Base-by-base conservation (phyloP, 1,140 invertebrate species). In the Drosophila nebulosa region DNA sequence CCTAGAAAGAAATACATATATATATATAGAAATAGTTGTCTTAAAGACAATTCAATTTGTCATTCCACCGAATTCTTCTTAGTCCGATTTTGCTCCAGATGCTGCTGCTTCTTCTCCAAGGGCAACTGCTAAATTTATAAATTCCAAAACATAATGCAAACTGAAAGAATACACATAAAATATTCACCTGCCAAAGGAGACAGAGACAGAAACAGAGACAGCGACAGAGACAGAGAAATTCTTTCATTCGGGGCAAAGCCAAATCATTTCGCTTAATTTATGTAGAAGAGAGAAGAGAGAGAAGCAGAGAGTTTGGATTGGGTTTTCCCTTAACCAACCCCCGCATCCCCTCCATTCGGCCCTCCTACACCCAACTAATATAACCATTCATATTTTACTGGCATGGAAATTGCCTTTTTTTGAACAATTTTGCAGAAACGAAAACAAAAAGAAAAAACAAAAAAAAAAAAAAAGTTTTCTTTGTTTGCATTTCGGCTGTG, bases 401-500 rank as follows among this genome's bases (percentile, higher is more conserved):
- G n/a, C n/a, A n/a, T 46, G 39, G 39, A 16, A 46, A 46, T 69
- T 42, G 26, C 26, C 16, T 46, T 55, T 55, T 46, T 55, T 55
- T 55, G 52, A 55, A 26, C 52, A 55, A 12, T 55, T 55, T 26
- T 55, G 39, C 14, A 55, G 52, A 18, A 10, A 21, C 12, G 24
- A 22, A n/a, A 53, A 55, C 1, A 55, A 30, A 55, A 18, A 53
- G 1, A 55, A 55, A 55, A 55, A 55, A n/a, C n/a, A n/a, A 53
- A 55, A 1, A 55, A 30, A 55, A 18, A 53, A 1, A 55, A 55
- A 55, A 55, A 55, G 27, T 30, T 55, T 74, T 74, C 69, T 46
- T 46, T 62, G 57, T 65, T 65, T 60, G 64, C 56, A 30, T 63
- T 70, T 60, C 57, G 57, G 26, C 26, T 53, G 52, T 32, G 52